Percentiles rank a stretch among this genome's conserved stretches.
Conservation (phyloP, 2,113 vertebrate species). For the human region GRCh38 chr13:100279001-100279500, state of each 20-base stretch:
- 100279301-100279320: neutral
- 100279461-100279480: slow-evolving; percentile 54
- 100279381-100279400: neutral
- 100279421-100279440: slow-evolving; percentile 23
- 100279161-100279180: neutral
- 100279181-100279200: neutral
- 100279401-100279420: slow-evolving; percentile 21
- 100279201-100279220: neutral
- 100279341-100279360: neutral
- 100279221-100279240: neutral
- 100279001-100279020: neutral
- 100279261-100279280: neutral
- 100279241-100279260: neutral
- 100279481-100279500: too few species aligned
- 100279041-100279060: neutral
- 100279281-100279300: neutral
- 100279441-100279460: slow-evolving; percentile 56
- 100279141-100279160: neutral
- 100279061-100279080: neutral
- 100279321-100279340: neutral
- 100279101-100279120: neutral
- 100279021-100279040: neutral
- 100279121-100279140: neutral
- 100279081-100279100: neutral
- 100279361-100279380: neutral